Conservation (phyloP, 2,888 invertebrate genomes). For the Mythimna lalbum region DNA sequence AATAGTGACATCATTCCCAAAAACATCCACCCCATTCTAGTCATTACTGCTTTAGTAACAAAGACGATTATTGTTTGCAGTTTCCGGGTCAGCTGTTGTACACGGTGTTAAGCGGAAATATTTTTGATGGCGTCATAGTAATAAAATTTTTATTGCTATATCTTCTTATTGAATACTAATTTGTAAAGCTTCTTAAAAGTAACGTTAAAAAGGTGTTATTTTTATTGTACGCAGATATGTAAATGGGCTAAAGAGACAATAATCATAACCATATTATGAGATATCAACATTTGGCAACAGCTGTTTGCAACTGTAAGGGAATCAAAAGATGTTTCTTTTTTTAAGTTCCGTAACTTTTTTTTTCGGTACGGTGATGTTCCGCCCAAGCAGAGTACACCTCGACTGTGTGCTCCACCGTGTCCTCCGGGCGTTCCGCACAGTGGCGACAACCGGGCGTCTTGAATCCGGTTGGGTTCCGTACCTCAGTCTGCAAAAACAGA, state of each 20-base stretch:
- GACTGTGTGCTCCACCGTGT: too few species aligned
- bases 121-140: conserved; percentile 49
- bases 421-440: too few species aligned
- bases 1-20: conserved; percentile 2
- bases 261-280: neutral
- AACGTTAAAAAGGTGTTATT: conserved; percentile 27
- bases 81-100: conserved; percentile 5
- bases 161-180: conserved; percentile 50
- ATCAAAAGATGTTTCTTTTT: neutral
- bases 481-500: too few species aligned
- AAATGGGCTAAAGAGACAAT: neutral
- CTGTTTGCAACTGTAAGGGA: neutral
- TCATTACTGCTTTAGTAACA: accelerated
- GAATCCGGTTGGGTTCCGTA: too few species aligned
- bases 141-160: conserved; percentile 51
- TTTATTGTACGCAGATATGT: conserved; percentile 16
- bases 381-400: too few species aligned
- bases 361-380: too few species aligned
- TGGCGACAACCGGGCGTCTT: too few species aligned
- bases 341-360: too few species aligned
- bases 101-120: conserved; percentile 41
- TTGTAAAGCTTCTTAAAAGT: conserved; percentile 19
- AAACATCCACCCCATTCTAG: conserved; percentile 10
- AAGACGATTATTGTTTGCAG: conserved; percentile 4
- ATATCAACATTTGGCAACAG: neutral